Conservation (phyloP, 2,113 vertebrate genomes). For the Odontophorus gujanensis region DNA sequence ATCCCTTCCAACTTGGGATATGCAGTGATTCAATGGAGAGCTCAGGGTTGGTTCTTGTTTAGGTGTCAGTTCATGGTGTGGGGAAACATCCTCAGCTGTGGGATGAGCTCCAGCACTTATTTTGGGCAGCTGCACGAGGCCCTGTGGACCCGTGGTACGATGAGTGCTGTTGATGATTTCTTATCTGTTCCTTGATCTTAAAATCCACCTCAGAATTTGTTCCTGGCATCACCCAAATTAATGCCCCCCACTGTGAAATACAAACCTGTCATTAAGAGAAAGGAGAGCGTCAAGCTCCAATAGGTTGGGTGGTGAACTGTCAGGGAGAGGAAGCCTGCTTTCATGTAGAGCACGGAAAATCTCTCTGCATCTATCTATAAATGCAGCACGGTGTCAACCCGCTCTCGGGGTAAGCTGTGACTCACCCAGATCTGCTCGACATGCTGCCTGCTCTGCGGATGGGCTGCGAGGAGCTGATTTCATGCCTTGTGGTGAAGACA, state of each 20-base stretch:
- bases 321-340: not conserved
- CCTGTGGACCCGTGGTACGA: fast-evolving
- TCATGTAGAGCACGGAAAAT: not conserved
- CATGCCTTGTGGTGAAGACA: not conserved
- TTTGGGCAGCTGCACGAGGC: fast-evolving
- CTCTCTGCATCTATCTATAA: fast-evolving
- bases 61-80: fast-evolving
- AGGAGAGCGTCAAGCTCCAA: not conserved
- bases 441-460: not conserved
- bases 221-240: not conserved
- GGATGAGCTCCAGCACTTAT: fast-evolving
- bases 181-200: not conserved
- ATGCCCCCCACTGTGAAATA: not conserved
- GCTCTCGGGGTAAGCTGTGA: not conserved
- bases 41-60: not conserved
- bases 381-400: not conserved
- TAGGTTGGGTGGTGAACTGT: not conserved
- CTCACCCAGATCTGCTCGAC: not conserved
- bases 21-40: not conserved
- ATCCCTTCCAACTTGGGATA: no score
- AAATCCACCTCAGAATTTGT: not conserved
- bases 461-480: not conserved
- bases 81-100: not conserved
- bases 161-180: fast-evolving
- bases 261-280: conserved; percentile 39